Base-by-base conservation (phyloP, 2,797 vertebrate species). In the Atherinosoma microstoma region DNA sequence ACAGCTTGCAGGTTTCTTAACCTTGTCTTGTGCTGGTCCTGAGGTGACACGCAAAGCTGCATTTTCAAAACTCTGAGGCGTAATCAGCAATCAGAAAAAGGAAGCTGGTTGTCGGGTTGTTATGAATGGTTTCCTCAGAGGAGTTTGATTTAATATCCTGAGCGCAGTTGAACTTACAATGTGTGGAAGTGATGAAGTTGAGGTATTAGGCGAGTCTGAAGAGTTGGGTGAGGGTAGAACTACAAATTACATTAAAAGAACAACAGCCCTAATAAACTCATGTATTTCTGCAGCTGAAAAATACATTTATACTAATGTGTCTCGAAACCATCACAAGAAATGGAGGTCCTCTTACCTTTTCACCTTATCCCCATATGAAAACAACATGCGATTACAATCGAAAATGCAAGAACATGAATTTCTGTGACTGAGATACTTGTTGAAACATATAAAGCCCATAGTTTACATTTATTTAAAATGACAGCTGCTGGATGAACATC, bases 1-100 rank as follows among this genome's bases (percentile, higher is more conserved):
- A 92, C 83, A 90, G 80, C 88, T 90, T 15, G 27, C 82, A 84
- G 81, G 82, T 83, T 90, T 85, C 67, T 87, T 76, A 80, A 87
- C 84, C 76, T 88, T 75, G 79, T 80, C 85, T 74, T 65, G 75
- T n/a, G 42, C 74, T 60, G 61, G 63, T 81, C 79, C 68, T 70
- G 79, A 79, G 87, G 84, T 86, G 88, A 88, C 77, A 40, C 38
- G 80, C 63, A 67, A 70, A 65, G 87, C 77, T 73, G 68, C 75
- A 47, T 82, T 89, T 49, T 76, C 91, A 73, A 86, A 88, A 89
- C 85, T 85, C 84, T n/a, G 75, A 92, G 88, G 88, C 89, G 89
- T 91, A 92, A 93, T 94, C 90, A 90, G 86, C 86, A 89, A 92
- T 91, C 87, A 91, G 79, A 91, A 89, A 90, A 80, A 84, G 88